Evolutionary conservation across 2,113 vertebrate genomes (phyloP), one percentile per base, ranked within the genome.

Genomic region (Hipposideros armiger): DNA sequence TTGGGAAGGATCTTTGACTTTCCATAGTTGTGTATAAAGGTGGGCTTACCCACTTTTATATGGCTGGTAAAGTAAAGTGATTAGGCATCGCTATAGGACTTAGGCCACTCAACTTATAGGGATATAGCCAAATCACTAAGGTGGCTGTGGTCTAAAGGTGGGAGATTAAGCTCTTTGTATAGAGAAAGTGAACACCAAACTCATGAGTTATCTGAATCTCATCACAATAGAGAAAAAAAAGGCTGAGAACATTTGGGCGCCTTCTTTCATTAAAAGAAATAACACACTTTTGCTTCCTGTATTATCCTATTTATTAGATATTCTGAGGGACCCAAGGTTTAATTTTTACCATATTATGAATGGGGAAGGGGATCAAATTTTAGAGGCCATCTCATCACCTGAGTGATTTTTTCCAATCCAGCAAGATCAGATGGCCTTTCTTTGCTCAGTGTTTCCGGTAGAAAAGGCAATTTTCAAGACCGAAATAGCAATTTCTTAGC

Each of bases 401-500:
- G 78, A 69, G 83, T 93, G 54, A 93, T 94, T 93, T 95, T 96
- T 97, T 87, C 92, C 96, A 87, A 81, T 82, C 87, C 87, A 95
- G 84, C 22, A 87, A 93, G 76, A 97, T 95, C 95, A 96, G 95
- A 93, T 82, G 74, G 78, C 83, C 92, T 90, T 95, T 94, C 70
- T 94, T 94, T 90, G 70, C 47, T 97, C 80, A 67, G 80, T 96
- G 95, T 98, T 97, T 95, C 87, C 93, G 70, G 96, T 91, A 95
- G 91, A 87, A 97, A 97, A 97, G 86, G 93, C 97, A 97, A 97
- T 98, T 98, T 96, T 97, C 97, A 96, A 93, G 96, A 94, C 94
- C 87, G 91, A 97, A 96, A 95, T 96, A 96, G 95, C 97, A 97
- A 97, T 97, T 96, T 97, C 96, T 96, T 96, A 95, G 97, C 96